Evolutionary conservation across 2,113 vertebrate species (phyloP), one percentile per base, ranked within the genome.

Genomic region (Shinisaurus crocodilurus): DNA sequence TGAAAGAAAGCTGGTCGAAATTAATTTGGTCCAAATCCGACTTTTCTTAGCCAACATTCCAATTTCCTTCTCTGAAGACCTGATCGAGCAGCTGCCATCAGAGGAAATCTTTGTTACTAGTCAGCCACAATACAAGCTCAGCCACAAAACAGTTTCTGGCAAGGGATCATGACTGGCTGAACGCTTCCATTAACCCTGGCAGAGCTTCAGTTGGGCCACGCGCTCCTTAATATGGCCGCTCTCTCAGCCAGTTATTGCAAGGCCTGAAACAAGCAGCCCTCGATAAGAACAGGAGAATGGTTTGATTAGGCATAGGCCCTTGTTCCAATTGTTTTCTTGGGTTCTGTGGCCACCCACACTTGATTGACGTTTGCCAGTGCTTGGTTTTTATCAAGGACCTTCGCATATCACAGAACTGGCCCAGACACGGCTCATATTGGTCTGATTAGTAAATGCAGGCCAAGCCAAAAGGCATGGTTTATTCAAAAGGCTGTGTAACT

Each of bases 381-480:
- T 70, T 85, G 74, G 45, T 80, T 82, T 85, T 90, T 90, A 85
- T 85, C 82, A 57, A 85, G 45, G 75, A 43, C 82, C 63, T 54
- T 85, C 75, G 70, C 75, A 43, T 70, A 79, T 86, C 83, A 40
- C 48, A 80, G 89, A 90, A 79, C 70, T 85, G 82, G 82, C 89
- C 60, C 34, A 85, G 89, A 80, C 16, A 88, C 86, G 75, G 32
- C 18, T 84, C 65, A 88, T 40, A 75, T 81, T 40, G 80, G 18
- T 90, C 85, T 90, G 81, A 9, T 63, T 93, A 93, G 83, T 77
- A 5, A 72, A 92, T 25, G 45, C 79, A 37, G 70, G 48, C 8
- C 18, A 80, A 87, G 29, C 34, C 85, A 90, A 76, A 60, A 15
- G 48, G 6, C 18, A 80, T 63, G 76, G 65, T 81, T 77, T 82